Base-by-base conservation (phyloP, 2,797 vertebrate species). In the Vespertilio murinus region DNA sequence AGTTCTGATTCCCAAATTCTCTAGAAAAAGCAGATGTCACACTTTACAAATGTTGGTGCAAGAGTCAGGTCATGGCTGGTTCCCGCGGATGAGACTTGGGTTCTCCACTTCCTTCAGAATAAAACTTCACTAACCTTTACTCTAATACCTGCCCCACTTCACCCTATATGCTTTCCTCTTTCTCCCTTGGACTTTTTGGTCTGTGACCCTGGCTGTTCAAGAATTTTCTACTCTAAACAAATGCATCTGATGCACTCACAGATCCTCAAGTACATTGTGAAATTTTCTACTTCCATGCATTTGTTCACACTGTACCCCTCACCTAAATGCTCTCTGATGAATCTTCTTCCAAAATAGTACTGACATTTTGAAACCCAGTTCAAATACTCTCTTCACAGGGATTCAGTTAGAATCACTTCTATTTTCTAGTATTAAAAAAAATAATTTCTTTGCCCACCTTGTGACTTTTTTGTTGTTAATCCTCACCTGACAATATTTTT, bases 201-300 rank as follows among this genome's bases (percentile, higher is more conserved):
- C 75, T 85, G 40, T 18, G 23, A 69, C 22, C 13, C 3, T n/a
- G 25, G 42, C 13, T 92, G 9, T 30, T 69, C 8, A 47, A 74
- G 38, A 77, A 54, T 56, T 92, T 61, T 81, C 67, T 64, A n/a
- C 38, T 40, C 14, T 30, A 40, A 88, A 69, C 28, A 75, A 78
- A 84, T 12, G 1, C 30, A 75, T 14, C 16, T 16, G 18, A 75
- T 25, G 40, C 59, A 54, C 9, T 86, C 18, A n/a, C 8, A 22
- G 0, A 38, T 81, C 42, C 70, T 93, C 35, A 79, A 38, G 59
- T 4, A 47, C 12, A 33, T 0, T 18, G 17, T 65, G 79, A 86
- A 4, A 61, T 38, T 64, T 87, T 40, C 86, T 33, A 17, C 18
- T 52, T 88, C 8, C 16, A 42, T 2, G 2, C 4, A 30, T 83